Percentiles rank a stretch among this genome's conserved stretches.
These are phyloP conservation scores for Tringa solitaria DNA, from an alignment of 2,113 vertebrate genomes.

Conservation along the genomic window DNA sequence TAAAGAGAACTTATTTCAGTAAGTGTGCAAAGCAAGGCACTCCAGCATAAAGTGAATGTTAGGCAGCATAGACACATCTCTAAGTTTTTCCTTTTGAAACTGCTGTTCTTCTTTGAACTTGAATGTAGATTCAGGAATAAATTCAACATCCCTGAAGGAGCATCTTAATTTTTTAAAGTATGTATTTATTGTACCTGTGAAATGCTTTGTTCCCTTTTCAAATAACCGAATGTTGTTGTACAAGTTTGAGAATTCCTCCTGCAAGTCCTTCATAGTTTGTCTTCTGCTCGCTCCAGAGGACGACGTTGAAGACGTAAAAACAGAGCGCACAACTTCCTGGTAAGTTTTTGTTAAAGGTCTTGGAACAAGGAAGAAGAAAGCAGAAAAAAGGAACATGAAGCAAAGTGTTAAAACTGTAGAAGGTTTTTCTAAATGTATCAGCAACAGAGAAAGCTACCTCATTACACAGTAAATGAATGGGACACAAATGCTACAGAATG, in stretches of 20 bases:
- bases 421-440: background rate
- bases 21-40: background rate
- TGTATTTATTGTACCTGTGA: slow-evolving; percentile 79
- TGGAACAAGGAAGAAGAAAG: background rate
- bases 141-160: background rate
- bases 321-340: slow-evolving; percentile 87
- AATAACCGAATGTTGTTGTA: slow-evolving; percentile 92
- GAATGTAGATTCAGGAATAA: background rate
- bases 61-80: background rate
- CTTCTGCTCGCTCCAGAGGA: slow-evolving; percentile 83
- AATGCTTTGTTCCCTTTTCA: slow-evolving; percentile 89
- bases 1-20: background rate
- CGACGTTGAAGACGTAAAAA: slow-evolving; percentile 85
- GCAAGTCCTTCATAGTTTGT: slow-evolving; percentile 90
- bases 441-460: background rate
- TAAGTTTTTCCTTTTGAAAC: background rate
- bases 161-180: background rate
- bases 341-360: slow-evolving; percentile 90
- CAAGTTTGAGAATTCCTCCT: slow-evolving; percentile 91
- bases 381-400: background rate
- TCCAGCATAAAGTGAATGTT: background rate
- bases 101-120: background rate
- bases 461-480: background rate
- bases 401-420: background rate
- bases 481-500: background rate